phyloP scores from a whole-genome alignment of 2,797 vertebrate genomes.

The Psittacula echo region DNA sequence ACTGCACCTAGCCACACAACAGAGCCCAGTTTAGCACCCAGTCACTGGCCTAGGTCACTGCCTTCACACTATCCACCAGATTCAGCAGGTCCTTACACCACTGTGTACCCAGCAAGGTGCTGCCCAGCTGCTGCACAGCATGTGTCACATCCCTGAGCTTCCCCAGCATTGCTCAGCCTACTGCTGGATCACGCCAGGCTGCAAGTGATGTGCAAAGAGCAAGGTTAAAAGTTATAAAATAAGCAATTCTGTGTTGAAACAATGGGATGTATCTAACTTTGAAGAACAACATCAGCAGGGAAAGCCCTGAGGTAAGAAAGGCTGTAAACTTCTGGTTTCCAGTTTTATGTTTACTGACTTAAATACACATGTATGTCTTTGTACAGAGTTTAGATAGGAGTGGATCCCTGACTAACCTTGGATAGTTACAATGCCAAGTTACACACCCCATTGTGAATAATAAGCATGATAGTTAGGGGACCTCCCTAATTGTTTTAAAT shows the following conservation, averaged over 20 bases:
- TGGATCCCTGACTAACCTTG: neutral
- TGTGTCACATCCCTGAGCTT: neutral
- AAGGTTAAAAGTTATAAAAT: neutral
- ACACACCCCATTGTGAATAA: neutral
- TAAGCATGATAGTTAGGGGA: neutral
- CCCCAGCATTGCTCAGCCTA: neutral
- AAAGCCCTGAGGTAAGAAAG: neutral
- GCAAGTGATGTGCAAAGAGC: neutral
- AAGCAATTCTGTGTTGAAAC: neutral
- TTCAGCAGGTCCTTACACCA: neutral
- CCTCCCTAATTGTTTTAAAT: neutral
- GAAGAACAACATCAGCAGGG: neutral
- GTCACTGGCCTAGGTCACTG: neutral
- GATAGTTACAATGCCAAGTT: neutral
- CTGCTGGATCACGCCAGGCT: neutral
- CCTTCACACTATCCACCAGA: accelerated
- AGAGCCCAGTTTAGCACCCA: neutral
- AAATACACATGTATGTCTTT: neutral
- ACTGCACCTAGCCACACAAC: accelerated
- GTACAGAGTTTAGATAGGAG: neutral
- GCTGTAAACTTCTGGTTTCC: neutral
- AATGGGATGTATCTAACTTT: neutral
- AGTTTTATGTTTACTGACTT: neutral
- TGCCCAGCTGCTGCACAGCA: neutral
- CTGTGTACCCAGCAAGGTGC: neutral